Evolutionary conservation across 2,113 vertebrate genomes (phyloP).

Genomic region (Pteronura brasiliensis): DNA sequence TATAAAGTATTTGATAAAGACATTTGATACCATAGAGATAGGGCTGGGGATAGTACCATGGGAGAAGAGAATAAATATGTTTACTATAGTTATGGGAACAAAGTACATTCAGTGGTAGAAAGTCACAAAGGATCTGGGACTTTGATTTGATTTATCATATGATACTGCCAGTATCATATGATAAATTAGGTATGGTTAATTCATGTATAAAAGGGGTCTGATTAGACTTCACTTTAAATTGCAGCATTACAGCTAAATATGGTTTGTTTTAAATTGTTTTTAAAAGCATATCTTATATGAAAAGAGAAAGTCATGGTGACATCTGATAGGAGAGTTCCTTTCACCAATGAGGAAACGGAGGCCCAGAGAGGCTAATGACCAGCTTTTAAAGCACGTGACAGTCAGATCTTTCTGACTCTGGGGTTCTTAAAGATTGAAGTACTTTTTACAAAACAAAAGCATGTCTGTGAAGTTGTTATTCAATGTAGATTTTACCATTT

Average conservation of each 20-base stretch:
- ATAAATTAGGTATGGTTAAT: background rate
- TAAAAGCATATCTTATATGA: background rate
- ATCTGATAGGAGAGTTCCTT: background rate
- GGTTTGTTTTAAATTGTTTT: background rate
- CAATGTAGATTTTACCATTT: background rate
- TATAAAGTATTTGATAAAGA: background rate
- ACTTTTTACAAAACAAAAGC: background rate
- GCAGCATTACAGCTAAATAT: background rate
- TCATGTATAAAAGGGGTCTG: slow-evolving; percentile 1
- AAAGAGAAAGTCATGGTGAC: background rate
- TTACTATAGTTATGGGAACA: background rate
- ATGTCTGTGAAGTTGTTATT: background rate
- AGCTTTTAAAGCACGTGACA: background rate
- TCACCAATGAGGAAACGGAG: background rate
- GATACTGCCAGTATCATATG: background rate
- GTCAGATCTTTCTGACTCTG: background rate
- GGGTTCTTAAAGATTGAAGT: background rate
- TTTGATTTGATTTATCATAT: no score
- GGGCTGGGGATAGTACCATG: background rate
- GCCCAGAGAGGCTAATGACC: background rate
- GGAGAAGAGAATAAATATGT: background rate
- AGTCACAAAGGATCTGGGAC: background rate
- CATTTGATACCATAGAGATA: background rate
- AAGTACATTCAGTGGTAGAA: background rate
- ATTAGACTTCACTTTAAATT: slow-evolving; percentile 2